phyloP scores from a whole-genome alignment of 1,140 invertebrate species.

The fruit fly (Drosophila melanogaster) region Release_6_plus_ISO1_MT NT_033777.3:17148501-17149000 shows the following conservation, averaged over 20 bases:
- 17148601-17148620: too few relatives aligned
- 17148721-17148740: slow-evolving; percentile 74
- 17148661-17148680: slow-evolving; percentile 73
- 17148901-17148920: slow-evolving; percentile 70
- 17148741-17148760: slow-evolving; percentile 66
- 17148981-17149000: slow-evolving; percentile 29
- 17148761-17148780: slow-evolving; percentile 57
- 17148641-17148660: slow-evolving; percentile 75
- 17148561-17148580: too few relatives aligned
- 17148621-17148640: slow-evolving; percentile 67
- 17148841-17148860: slow-evolving; percentile 29
- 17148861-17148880: slow-evolving; percentile 52
- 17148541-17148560: too few relatives aligned
- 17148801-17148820: not conserved
- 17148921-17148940: not conserved
- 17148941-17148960: slow-evolving; percentile 11
- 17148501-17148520: too few relatives aligned
- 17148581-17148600: too few relatives aligned
- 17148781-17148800: slow-evolving; percentile 24
- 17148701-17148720: slow-evolving; percentile 76
- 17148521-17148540: too few relatives aligned
- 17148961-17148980: slow-evolving; percentile 6
- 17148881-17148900: slow-evolving; percentile 73
- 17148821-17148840: slow-evolving; percentile 38
- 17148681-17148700: slow-evolving; percentile 71